These are phyloP conservation scores for Lophochroa leadbeateri DNA, from an alignment of 2,113 vertebrate species.

Conservation along the genomic window DNA sequence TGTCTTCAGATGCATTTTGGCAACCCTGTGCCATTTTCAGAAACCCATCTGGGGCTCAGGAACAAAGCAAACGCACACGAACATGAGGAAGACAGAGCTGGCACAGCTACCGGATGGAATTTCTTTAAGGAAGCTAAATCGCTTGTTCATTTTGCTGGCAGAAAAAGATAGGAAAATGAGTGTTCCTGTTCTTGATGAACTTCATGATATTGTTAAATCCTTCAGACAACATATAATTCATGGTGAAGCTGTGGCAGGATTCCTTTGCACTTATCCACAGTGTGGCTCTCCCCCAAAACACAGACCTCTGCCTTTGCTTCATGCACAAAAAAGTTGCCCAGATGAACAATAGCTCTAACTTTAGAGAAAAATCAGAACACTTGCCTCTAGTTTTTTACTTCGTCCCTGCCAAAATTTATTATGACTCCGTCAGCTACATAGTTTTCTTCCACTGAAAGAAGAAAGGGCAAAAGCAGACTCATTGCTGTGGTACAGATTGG, in stretches of 20 bases:
- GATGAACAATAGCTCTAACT: conserved; percentile 32
- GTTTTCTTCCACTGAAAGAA: neutral
- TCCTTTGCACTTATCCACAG: conserved; percentile 34
- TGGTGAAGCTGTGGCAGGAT: conserved; percentile 40
- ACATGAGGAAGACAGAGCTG: conserved; percentile 54
- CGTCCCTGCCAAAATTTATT: neutral
- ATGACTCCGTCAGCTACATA: neutral
- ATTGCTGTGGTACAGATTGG: neutral
- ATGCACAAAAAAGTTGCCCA: neutral
- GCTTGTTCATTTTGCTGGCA: conserved; percentile 62
- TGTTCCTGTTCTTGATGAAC: conserved; percentile 35
- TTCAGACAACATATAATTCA: conserved; percentile 60
- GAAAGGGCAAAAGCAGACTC: neutral
- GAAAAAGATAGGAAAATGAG: conserved; percentile 60
- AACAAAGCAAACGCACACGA: conserved; percentile 46
- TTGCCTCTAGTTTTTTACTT: neutral
- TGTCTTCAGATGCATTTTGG: conserved; percentile 38
- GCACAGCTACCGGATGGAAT: conserved; percentile 60
- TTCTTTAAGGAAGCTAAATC: conserved; percentile 63
- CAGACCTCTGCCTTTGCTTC: conserved; percentile 9
- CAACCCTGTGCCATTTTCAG: conserved; percentile 37
- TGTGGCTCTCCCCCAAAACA: conserved; percentile 33
- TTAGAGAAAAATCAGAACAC: conserved; percentile 2
- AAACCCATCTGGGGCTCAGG: conserved; percentile 47
- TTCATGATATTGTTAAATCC: conserved; percentile 41